Percentiles rank a stretch among this genome's conserved stretches.
Conservation (phyloP, 2,113 vertebrate genomes). For the Neomonachus schauinslandi region DNA sequence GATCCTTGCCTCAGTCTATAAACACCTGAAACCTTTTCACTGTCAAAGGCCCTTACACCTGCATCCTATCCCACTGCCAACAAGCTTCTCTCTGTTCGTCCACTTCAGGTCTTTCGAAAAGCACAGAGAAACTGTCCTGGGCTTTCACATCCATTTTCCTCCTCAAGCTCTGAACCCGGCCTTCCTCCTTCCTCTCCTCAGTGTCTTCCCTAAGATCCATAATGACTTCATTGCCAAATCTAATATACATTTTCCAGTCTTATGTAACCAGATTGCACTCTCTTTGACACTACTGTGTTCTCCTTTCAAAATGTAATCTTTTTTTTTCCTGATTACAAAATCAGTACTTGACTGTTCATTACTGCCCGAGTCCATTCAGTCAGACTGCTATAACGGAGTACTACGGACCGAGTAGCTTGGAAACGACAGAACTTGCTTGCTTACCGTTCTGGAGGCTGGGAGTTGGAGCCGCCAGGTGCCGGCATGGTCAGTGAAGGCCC, state of each 20-base stretch:
- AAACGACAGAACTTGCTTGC: not conserved
- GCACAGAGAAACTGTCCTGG: not conserved
- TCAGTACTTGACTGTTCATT: not conserved
- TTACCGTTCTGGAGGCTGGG: not conserved
- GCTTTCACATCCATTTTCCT: slow-evolving; percentile 22
- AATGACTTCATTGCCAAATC: slow-evolving; percentile 13
- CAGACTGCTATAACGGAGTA: not conserved
- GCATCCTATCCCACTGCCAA: not conserved
- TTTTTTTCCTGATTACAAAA: not conserved
- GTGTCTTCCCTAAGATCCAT: not conserved
- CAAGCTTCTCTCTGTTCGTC: not conserved
- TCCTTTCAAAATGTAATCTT: slow-evolving; percentile 17
- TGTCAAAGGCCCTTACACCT: slow-evolving; percentile 19
- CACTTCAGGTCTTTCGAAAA: slow-evolving; percentile 29
- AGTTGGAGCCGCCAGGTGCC: not conserved
- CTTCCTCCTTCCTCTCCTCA: not conserved
- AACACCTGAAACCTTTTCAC: slow-evolving; percentile 45
- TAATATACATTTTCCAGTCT: not conserved
- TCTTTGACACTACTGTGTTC: not conserved
- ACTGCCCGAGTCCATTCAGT: not conserved
- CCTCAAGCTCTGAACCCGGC: not conserved
- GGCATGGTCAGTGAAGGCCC: not conserved
- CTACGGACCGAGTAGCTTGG: not conserved
- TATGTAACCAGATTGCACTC: not conserved
- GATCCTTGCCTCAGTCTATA: not conserved